phyloP scores from a whole-genome alignment of 64 coral and sea anemone species.

The Astreopora myriophthalma region DNA sequence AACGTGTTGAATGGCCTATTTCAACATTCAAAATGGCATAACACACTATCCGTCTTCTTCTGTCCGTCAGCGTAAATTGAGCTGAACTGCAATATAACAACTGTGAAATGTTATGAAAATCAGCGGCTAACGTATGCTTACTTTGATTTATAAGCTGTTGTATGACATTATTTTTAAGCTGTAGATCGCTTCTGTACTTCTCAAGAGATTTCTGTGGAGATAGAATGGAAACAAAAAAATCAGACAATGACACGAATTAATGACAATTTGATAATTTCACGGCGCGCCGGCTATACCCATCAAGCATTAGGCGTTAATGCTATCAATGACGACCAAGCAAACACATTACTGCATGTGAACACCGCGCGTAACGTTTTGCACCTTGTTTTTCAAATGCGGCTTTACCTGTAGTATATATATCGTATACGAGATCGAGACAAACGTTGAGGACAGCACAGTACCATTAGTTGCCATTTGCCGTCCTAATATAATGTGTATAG shows the following conservation, averaged over 20 bases:
- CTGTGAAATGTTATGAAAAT: too few relatives aligned
- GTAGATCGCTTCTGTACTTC: conserved; percentile 12
- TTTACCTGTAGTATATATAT: background rate
- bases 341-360: too few relatives aligned
- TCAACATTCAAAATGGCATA: too few relatives aligned
- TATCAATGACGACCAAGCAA: too few relatives aligned
- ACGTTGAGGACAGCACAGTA: background rate
- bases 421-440: background rate
- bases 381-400: background rate
- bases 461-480: background rate
- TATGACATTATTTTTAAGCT: conserved; percentile 17
- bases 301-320: too few relatives aligned
- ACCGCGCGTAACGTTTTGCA: background rate
- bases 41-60: too few relatives aligned
- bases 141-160: conserved; percentile 19
- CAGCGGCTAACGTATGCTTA: too few relatives aligned
- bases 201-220: conserved; percentile 17
- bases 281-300: too few relatives aligned
- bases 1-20: too few relatives aligned
- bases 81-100: too few relatives aligned
- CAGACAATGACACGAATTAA: background rate
- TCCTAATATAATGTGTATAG: background rate
- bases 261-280: background rate
- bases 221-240: background rate
- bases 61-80: background rate